Percentiles rank a stretch among this genome's conserved stretches.
phyloP scores from a whole-genome alignment of 2,888 invertebrate genomes.

The Danaus chrysippus region DNA sequence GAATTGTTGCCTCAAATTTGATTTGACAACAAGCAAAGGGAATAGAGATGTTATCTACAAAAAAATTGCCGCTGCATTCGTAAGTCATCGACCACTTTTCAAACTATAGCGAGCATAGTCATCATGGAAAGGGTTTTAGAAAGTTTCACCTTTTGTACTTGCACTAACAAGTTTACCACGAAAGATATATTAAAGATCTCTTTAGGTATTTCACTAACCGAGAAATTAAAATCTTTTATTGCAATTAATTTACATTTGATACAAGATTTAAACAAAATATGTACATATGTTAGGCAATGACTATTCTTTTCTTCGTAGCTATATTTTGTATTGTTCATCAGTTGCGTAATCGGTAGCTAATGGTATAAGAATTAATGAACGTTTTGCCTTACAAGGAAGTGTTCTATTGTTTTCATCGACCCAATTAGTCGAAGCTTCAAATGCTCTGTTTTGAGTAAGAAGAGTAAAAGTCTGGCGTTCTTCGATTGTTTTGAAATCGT shows the following conservation, averaged over 20 bases:
- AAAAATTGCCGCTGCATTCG: slow-evolving; percentile 49
- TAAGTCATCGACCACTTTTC: slow-evolving; percentile 46
- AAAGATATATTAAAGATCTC: not conserved
- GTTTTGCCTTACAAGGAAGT: slow-evolving; percentile 63
- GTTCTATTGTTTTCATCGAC: slow-evolving; percentile 55
- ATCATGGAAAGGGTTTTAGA: slow-evolving; percentile 23
- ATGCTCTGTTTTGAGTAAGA: slow-evolving; percentile 15
- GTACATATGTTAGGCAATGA: slow-evolving; percentile 63
- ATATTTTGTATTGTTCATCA: slow-evolving; percentile 68
- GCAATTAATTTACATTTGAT: slow-evolving; percentile 44
- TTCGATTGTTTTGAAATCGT: not conserved
- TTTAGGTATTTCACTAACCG: not conserved
- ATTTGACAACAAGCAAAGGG: slow-evolving; percentile 38
- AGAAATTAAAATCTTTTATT: slow-evolving; percentile 19
- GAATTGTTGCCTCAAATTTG: slow-evolving; percentile 38
- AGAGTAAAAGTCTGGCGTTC: slow-evolving; percentile 22
- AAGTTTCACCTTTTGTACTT: slow-evolving; percentile 6
- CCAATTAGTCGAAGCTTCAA: slow-evolving; percentile 34
- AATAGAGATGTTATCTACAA: slow-evolving; percentile 55
- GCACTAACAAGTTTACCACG: not conserved
- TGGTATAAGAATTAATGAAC: slow-evolving; percentile 69
- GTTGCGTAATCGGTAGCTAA: slow-evolving; percentile 70
- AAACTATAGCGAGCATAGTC: slow-evolving; percentile 14
- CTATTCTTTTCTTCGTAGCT: slow-evolving; percentile 67
- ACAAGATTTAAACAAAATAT: slow-evolving; percentile 50